These are phyloP conservation scores for Chrysogorgia sp. DNA, from an alignment of 92 coral and sea anemone genomes.

Conservation along the genomic window DNA sequence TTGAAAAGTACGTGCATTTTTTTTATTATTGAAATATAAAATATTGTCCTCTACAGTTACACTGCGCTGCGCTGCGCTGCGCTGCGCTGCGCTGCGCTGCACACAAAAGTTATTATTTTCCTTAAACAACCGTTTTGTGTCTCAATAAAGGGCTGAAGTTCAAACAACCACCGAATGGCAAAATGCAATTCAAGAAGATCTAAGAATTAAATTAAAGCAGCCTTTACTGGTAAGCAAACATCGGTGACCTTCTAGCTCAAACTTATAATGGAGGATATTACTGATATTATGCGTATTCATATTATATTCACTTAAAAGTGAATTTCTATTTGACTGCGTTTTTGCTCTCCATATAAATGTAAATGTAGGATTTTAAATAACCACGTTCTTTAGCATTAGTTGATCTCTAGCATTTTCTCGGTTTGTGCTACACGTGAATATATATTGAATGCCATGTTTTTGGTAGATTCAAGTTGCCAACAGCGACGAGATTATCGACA, in stretches of 20 bases:
- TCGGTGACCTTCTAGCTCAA: not conserved
- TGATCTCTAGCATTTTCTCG: not conserved
- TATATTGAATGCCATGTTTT: not conserved
- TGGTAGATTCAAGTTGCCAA: slow-evolving; percentile 76
- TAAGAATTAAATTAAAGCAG: slow-evolving; percentile 84
- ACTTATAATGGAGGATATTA: too few species aligned
- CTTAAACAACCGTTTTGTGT: not conserved
- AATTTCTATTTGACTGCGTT: too few species aligned
- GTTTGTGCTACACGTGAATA: not conserved
- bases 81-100: not conserved
- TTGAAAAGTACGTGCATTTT: slow-evolving; percentile 71
- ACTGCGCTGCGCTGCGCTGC: not conserved
- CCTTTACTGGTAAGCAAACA: slow-evolving; percentile 78
- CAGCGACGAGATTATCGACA: slow-evolving; percentile 55
- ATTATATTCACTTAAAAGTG: too few species aligned
- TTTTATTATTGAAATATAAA: not conserved
- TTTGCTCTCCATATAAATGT: too few species aligned
- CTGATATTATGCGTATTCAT: too few species aligned
- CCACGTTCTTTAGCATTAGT: not conserved
- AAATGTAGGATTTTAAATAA: too few species aligned
- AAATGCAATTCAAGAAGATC: slow-evolving; percentile 82
- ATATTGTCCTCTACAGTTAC: not conserved
- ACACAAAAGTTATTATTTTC: not conserved
- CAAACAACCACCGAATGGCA: slow-evolving; percentile 79
- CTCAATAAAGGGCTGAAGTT: slow-evolving; percentile 70